Evolutionary conservation across 2,888 invertebrate species (phyloP).

Genomic region (Diloba caeruleocephala): DNA sequence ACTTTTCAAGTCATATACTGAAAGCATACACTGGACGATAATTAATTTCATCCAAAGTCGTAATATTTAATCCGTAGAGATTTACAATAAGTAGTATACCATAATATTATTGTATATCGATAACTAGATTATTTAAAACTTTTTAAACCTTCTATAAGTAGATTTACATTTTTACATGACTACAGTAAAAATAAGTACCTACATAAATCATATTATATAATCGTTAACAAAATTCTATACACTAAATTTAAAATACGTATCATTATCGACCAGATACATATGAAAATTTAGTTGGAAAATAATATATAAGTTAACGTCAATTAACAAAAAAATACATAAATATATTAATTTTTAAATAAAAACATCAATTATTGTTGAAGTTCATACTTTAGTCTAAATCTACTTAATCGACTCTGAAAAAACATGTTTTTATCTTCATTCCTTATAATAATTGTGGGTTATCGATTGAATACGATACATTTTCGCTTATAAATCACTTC

Average conservation of each 20-base stretch:
- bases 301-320: constrained; percentile 44
- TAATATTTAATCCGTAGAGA: constrained; percentile 40
- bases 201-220: constrained; percentile 50
- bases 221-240: constrained; percentile 49
- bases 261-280: constrained; percentile 67
- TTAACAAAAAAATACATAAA: constrained; percentile 30
- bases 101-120: constrained; percentile 35
- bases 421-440: constrained; percentile 19
- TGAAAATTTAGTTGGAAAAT: constrained; percentile 68
- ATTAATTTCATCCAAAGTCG: constrained; percentile 7
- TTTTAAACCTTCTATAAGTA: constrained; percentile 58
- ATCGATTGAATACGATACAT: constrained; percentile 39
- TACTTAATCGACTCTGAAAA: constrained; percentile 50
- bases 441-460: constrained; percentile 37
- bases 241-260: constrained; percentile 73
- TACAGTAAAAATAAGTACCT: constrained; percentile 69
- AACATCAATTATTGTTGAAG: constrained; percentile 28
- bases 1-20: neutral
- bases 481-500: constrained; percentile 46
- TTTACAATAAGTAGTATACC: constrained; percentile 51
- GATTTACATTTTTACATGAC: constrained; percentile 79
- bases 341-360: constrained; percentile 30
- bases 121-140: constrained; percentile 51
- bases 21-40: constrained; percentile 3
- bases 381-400: constrained; percentile 49